Percentiles rank a stretch among this genome's conserved stretches.
Conservation (phyloP, 2,113 vertebrate species). For the Hyperopisus bebe region DNA sequence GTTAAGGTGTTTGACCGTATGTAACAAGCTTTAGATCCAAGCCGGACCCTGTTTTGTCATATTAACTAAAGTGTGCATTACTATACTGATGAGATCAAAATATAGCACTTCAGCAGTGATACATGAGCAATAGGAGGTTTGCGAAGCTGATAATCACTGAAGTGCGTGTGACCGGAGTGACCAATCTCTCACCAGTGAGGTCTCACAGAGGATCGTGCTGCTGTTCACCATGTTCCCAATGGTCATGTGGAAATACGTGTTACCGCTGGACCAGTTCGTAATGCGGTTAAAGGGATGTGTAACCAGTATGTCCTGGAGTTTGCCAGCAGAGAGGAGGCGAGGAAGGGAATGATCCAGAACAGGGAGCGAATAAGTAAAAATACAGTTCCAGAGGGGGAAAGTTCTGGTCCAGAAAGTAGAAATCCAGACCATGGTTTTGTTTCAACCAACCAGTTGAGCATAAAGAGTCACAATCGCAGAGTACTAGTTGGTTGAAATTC, state of each 20-base stretch:
- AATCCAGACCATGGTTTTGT: background rate
- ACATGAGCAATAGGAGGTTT: background rate
- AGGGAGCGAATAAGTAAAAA: background rate
- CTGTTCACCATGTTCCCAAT: constrained; percentile 69
- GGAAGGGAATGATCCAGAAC: background rate
- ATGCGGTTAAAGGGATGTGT: constrained; percentile 80
- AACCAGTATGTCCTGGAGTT: constrained; percentile 68
- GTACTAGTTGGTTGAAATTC: background rate
- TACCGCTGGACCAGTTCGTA: constrained; percentile 75
- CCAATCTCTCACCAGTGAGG: constrained; percentile 68
- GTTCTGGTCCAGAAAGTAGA: background rate
- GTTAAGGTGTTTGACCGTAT: background rate
- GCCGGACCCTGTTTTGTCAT: background rate
- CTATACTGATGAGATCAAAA: background rate
- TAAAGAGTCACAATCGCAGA: too few species aligned
- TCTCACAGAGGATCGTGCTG: constrained; percentile 75
- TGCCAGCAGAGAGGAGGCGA: background rate
- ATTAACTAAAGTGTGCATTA: background rate
- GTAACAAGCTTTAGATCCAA: background rate
- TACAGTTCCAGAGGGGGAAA: background rate
- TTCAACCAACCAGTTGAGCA: background rate
- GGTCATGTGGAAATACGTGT: constrained; percentile 77
- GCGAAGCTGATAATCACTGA: background rate
- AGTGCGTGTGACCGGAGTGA: background rate
- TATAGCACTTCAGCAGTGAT: background rate